A percentile compares a stretch with the other conserved stretches of the same genome.
phyloP scores from a whole-genome alignment of 1,140 invertebrate species.

The Microplitis demolitor region DNA sequence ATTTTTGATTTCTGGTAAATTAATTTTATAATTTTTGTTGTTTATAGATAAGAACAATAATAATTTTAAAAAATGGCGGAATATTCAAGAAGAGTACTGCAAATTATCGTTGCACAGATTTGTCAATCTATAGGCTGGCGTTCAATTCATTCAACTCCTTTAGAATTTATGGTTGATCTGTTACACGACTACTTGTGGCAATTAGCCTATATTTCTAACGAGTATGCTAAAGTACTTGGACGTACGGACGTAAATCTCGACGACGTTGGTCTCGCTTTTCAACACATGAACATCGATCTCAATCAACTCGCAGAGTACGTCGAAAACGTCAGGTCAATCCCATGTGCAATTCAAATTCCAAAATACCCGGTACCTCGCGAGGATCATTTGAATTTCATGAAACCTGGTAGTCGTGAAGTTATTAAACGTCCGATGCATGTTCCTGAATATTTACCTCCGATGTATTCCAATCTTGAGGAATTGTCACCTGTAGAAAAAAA shows the following conservation, averaged over 20 bases:
- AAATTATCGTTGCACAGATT: conserved; percentile 70
- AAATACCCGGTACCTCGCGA: conserved; percentile 78
- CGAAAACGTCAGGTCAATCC: conserved; percentile 81
- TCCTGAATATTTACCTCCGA: conserved; percentile 90
- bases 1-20: no score
- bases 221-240: conserved; percentile 79
- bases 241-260: conserved; percentile 83
- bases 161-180: conserved; percentile 88
- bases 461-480: conserved; percentile 64
- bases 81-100: conserved; percentile 68
- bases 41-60: no score
- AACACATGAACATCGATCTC: conserved; percentile 80
- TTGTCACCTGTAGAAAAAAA: no score
- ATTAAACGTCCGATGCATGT: conserved; percentile 87
- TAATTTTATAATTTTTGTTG: no score
- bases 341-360: conserved; percentile 70
- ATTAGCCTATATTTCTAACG: conserved; percentile 75
- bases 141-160: conserved; percentile 81
- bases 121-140: conserved; percentile 86
- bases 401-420: conserved; percentile 90
- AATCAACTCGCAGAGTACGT: conserved; percentile 88
- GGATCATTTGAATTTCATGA: conserved; percentile 85
- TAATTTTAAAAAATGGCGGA: conserved; percentile 44
- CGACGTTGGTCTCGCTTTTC: conserved; percentile 85
- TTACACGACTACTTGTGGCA: conserved; percentile 81